A percentile compares a stretch with the other conserved stretches of the same genome.
Conservation (phyloP, 1,140 invertebrate genomes). For the Zophobas morio region DNA sequence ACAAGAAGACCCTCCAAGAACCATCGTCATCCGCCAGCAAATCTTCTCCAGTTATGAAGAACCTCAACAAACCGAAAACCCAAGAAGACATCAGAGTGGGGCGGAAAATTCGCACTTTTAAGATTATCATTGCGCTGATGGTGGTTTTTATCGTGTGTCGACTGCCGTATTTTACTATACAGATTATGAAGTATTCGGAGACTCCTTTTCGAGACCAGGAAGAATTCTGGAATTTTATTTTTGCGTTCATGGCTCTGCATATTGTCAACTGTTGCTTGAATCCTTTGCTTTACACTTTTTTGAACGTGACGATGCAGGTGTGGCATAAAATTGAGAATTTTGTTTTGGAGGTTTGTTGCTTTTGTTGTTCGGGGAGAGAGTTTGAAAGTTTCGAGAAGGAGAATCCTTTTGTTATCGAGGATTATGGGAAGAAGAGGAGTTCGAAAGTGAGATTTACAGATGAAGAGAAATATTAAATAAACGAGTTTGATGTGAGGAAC, state of each 20-base stretch:
- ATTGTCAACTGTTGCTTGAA: slow-evolving; percentile 71
- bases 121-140: slow-evolving; percentile 72
- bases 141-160: slow-evolving; percentile 69
- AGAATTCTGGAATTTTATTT: slow-evolving; percentile 67
- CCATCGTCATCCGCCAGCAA: slow-evolving; percentile 1
- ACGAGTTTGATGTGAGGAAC: no score
- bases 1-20: slow-evolving; percentile 49
- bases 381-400: slow-evolving; percentile 63
- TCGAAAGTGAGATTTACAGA: slow-evolving; percentile 5
- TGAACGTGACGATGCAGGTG: slow-evolving; percentile 68
- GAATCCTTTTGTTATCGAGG: slow-evolving; percentile 55
- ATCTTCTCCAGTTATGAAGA: neutral
- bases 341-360: slow-evolving; percentile 60
- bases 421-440: neutral
- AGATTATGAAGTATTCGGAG: slow-evolving; percentile 66
- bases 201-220: slow-evolving; percentile 56
- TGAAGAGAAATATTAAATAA: neutral
- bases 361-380: slow-evolving; percentile 61
- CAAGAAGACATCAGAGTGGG: slow-evolving; percentile 61
- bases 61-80: neutral
- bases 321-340: slow-evolving; percentile 54
- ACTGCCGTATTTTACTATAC: slow-evolving; percentile 71
- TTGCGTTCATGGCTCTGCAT: slow-evolving; percentile 68
- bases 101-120: slow-evolving; percentile 71
- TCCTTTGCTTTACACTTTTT: slow-evolving; percentile 73